These are phyloP conservation scores for Egretta garzetta DNA, from an alignment of 2,113 vertebrate species.

Conservation along the genomic window DNA sequence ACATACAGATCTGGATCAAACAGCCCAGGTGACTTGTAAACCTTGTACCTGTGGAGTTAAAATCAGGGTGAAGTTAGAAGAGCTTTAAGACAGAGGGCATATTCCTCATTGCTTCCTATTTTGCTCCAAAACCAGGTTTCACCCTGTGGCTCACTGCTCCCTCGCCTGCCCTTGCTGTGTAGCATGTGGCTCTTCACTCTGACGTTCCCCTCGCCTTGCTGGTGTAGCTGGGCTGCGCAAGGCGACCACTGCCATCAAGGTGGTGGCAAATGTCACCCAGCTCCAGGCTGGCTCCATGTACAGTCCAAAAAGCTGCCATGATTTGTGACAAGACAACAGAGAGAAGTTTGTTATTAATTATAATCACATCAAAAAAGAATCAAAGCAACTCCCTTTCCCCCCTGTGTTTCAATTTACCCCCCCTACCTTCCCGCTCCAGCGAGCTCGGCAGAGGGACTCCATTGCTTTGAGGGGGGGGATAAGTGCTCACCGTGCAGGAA, in stretches of 20 bases:
- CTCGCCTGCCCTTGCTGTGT: not conserved
- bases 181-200: not conserved
- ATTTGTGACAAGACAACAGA: not conserved
- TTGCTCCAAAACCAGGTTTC: not conserved
- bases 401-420: not conserved
- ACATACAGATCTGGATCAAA: not conserved
- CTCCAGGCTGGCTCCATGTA: not conserved
- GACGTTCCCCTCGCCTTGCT: not conserved
- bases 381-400: not conserved
- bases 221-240: not conserved
- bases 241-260: fast-evolving
- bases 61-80: not conserved
- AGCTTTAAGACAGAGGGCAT: not conserved
- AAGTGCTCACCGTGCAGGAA: not conserved
- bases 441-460: not conserved
- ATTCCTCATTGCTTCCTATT: not conserved
- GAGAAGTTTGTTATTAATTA: not conserved
- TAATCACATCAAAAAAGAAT: not conserved
- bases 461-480: fast-evolving
- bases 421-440: not conserved
- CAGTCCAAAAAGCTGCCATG: fast-evolving
- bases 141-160: not conserved
- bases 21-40: not conserved
- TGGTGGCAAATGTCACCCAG: not conserved
- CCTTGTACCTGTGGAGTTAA: not conserved